These are phyloP conservation scores for Leptinotarsa peninsularis DNA, from an alignment of 2,888 invertebrate species.

Conservation along the genomic window DNA sequence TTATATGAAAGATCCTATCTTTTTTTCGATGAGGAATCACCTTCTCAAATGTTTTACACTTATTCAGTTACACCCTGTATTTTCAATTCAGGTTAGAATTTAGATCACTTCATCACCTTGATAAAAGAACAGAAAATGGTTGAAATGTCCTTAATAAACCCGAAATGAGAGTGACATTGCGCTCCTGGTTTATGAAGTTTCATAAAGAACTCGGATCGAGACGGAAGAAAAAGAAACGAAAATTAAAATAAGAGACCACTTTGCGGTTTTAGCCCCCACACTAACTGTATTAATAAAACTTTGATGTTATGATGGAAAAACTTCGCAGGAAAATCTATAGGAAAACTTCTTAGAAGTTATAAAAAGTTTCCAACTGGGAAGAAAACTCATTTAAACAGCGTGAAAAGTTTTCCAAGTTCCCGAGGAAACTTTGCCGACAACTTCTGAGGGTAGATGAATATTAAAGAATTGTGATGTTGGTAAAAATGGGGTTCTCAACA, in stretches of 20 bases:
- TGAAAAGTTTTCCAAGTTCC: constrained; percentile 39
- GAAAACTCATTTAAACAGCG: constrained; percentile 53
- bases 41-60: too few relatives aligned
- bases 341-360: constrained; percentile 47
- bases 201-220: not conserved
- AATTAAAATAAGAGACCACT: constrained; percentile 20
- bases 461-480: constrained; percentile 44
- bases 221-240: not conserved
- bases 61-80: too few relatives aligned
- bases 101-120: too few relatives aligned
- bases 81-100: too few relatives aligned
- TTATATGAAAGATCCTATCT: too few relatives aligned
- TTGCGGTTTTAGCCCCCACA: constrained; percentile 23
- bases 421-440: constrained; percentile 36
- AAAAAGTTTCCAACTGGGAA: constrained; percentile 45
- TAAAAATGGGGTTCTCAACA: constrained; percentile 44
- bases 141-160: not conserved
- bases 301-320: constrained; percentile 48
- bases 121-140: not conserved
- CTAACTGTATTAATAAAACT: constrained; percentile 48
- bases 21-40: too few relatives aligned
- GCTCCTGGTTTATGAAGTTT: constrained; percentile 3
- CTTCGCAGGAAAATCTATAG: constrained; percentile 46
- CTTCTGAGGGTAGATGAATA: constrained; percentile 46
- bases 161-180: not conserved